These are phyloP conservation scores for Lipophrys pholis DNA, from an alignment of 2,113 vertebrate genomes.

Conservation along the genomic window DNA sequence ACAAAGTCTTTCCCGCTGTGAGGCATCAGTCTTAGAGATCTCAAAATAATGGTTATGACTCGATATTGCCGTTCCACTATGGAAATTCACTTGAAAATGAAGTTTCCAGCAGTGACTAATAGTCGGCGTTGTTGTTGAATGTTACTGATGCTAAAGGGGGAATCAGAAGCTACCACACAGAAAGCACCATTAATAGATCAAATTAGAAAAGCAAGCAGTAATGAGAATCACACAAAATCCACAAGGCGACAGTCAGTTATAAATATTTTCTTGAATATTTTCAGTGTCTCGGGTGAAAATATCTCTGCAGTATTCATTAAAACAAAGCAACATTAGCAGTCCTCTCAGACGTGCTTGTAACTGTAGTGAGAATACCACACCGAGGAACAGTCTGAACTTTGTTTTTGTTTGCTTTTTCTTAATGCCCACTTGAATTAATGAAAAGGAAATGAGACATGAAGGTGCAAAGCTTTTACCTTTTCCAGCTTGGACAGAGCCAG, in stretches of 20 bases:
- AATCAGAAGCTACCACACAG: conserved; percentile 26
- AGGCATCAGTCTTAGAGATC: neutral
- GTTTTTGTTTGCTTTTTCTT: neutral
- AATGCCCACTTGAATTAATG: neutral
- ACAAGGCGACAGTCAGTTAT: neutral
- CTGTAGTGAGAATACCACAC: neutral
- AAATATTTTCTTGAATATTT: neutral
- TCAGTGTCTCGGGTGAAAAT: neutral
- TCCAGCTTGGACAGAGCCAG: conserved; percentile 87
- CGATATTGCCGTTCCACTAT: neutral
- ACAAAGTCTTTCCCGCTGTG: conserved; percentile 7
- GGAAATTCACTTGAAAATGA: conserved; percentile 6
- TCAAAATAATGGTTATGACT: too few relatives aligned
- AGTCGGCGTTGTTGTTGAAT: conserved; percentile 38
- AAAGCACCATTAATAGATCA: conserved; percentile 12
- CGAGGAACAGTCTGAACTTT: neutral
- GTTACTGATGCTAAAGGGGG: conserved; percentile 17
- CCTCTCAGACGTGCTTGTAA: conserved; percentile 5
- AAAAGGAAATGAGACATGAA: neutral
- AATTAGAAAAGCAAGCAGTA: conserved; percentile 3
- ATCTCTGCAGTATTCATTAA: neutral
- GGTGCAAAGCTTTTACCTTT: conserved; percentile 78
- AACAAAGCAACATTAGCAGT: conserved; percentile 1
- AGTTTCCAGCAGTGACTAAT: conserved; percentile 27
- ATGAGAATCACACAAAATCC: neutral